Percentiles rank a stretch among this genome's conserved stretches.
phyloP scores from a whole-genome alignment of 2,113 vertebrate genomes.

The Prolemur simus region DNA sequence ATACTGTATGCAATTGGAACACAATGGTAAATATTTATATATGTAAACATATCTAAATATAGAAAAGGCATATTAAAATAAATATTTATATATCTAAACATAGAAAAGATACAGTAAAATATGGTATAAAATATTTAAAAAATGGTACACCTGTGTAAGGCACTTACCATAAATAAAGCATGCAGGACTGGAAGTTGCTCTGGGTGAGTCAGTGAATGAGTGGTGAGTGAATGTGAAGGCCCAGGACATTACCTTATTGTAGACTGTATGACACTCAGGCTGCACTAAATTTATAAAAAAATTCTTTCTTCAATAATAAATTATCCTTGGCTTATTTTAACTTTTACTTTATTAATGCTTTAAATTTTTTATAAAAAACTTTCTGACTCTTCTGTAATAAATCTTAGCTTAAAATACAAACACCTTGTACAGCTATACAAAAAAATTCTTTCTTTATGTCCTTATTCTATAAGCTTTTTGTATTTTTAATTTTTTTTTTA shows the following conservation, averaged over 20 bases:
- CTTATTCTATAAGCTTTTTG: background rate
- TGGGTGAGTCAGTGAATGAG: background rate
- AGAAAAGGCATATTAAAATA: background rate
- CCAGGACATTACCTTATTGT: background rate
- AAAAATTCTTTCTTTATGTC: background rate
- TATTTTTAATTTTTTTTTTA: background rate
- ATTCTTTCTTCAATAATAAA: background rate
- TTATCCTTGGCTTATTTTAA: background rate
- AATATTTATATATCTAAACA: background rate
- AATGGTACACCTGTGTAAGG: background rate
- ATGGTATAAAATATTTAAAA: background rate
- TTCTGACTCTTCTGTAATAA: background rate
- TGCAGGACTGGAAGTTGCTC: background rate
- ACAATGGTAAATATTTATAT: background rate
- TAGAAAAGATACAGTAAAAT: background rate
- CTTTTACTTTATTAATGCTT: background rate
- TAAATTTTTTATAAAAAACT: background rate
- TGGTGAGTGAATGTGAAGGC: background rate
- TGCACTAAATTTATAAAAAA: background rate
- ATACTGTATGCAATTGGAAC: background rate
- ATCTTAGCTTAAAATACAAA: too few species aligned
- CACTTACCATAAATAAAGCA: background rate
- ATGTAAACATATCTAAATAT: background rate
- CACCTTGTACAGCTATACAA: background rate
- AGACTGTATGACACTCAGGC: background rate